Base-by-base conservation (phyloP, 2,888 invertebrate genomes). In the Pachycephus smyrnensis region DNA sequence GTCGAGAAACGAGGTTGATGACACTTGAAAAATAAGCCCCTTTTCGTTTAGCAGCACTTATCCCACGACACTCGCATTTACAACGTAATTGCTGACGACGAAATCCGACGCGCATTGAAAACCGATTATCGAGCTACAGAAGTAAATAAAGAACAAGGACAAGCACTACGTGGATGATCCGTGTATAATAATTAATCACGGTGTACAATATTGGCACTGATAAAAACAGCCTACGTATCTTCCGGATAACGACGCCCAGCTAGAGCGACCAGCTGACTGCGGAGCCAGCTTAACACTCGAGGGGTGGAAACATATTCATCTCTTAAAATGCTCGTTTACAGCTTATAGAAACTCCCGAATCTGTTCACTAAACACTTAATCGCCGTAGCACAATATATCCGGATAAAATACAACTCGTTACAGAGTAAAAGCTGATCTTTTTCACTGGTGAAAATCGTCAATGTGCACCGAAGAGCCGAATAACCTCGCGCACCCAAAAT, bases 401-500 rank as follows among this genome's bases (percentile, higher is more conserved):
- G 15, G 15, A 55, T 23, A 55, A 55, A 23, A 55, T 23, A 55
- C 23, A 55, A 23, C 9, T 23, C 55, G 55, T 55, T 55, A 23
- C 9, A 55, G 2, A 9, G 9, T 23, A 55, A 55, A 55, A 55
- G 9, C 55, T 55, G 23, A 55, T 55, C 55, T 23, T 55, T 55
- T 55, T 55, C 55, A 55, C 55, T 69, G 68, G 77, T 76, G 75
- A 77, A 79, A 80, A 78, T 23, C 32, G 31, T 33, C 33, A 69
- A 77, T 33, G 37, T 73, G 31, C 71, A 76, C 37, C 75, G 37
- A 35, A 68, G 32, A 75, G 23, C 71, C 31, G 32, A 71, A 74
- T 37, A 74, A 74, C 74, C 74, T 74, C 85, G 78, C 82, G 88
- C 88, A 90, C 85, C 84, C 90, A 90, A 90, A 89, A 90, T 90